Conservation (phyloP, 2,888 invertebrate species). For the Glaucopsyche alexis region DNA sequence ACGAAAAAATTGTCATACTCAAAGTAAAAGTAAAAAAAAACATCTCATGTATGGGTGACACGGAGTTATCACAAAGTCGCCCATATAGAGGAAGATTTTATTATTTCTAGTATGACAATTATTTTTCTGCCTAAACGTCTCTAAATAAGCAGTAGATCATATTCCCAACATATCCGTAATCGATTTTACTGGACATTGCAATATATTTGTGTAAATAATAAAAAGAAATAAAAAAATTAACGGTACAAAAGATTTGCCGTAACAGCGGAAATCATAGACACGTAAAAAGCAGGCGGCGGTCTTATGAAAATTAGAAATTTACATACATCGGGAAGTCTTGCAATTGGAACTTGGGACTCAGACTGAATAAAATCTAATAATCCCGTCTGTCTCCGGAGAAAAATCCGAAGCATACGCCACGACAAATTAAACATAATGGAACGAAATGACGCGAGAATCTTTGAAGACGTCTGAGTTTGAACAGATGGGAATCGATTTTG, state of each 20-base stretch:
- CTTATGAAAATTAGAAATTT: conserved; percentile 27
- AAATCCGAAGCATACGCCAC: conserved; percentile 63
- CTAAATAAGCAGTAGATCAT: too few species aligned
- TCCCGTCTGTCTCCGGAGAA: conserved; percentile 50
- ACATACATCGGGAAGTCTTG: conserved; percentile 30
- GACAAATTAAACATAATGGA: conserved; percentile 63
- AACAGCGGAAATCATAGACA: conserved; percentile 2
- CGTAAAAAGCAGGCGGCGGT: background rate
- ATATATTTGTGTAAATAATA: too few species aligned
- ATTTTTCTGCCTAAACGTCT: too few species aligned
- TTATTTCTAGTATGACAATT: too few species aligned
- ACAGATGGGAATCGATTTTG: background rate
- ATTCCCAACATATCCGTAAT: too few species aligned
- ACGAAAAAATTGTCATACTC: too few species aligned
- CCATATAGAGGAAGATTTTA: too few species aligned
- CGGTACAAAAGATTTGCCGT: background rate
- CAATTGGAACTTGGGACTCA: conserved; percentile 46
- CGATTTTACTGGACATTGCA: too few species aligned
- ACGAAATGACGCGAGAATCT: conserved; percentile 56
- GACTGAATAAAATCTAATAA: conserved; percentile 71
- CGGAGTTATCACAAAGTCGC: too few species aligned
- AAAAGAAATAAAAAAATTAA: too few species aligned
- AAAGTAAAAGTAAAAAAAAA: too few species aligned
- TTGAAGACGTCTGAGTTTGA: conserved; percentile 6
- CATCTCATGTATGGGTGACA: too few species aligned